Evolutionary conservation across 1,140 invertebrate genomes (phyloP).

Genomic region (Oppia nitens): DNA sequence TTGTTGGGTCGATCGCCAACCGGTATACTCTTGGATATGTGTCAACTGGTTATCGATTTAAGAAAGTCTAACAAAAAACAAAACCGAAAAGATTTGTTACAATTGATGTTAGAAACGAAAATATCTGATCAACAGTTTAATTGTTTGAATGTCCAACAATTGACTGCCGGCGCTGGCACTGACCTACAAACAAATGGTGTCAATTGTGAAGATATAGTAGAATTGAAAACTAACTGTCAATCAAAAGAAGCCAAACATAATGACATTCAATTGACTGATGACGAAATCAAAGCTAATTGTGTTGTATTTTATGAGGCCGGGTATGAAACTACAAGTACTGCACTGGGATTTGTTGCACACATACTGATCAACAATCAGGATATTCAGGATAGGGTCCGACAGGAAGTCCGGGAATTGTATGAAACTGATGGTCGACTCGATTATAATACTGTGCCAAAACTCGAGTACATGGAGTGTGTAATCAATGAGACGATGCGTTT

Average conservation of each 20-base stretch:
- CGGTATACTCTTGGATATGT: background rate
- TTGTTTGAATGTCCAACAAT: background rate
- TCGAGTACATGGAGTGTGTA: conserved; percentile 30
- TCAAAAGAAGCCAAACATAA: background rate
- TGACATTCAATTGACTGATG: background rate
- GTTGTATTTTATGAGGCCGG: conserved; percentile 2
- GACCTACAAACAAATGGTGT: background rate
- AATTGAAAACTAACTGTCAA: background rate
- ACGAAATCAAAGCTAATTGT: background rate
- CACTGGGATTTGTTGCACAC: conserved; percentile 21
- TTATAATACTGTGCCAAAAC: conserved; percentile 21
- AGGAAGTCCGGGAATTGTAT: conserved; percentile 25
- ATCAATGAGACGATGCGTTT: conserved; percentile 28
- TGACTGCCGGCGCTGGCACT: background rate
- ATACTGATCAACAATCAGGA: conserved; percentile 29
- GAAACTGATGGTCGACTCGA: conserved; percentile 12
- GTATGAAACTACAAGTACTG: conserved; percentile 28
- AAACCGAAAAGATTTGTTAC: conserved; percentile 10
- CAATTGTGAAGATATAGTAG: no score
- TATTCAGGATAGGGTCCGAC: conserved; percentile 27
- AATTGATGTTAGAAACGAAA: conserved; percentile 10
- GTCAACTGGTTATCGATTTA: background rate
- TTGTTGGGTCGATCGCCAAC: background rate
- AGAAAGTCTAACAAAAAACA: background rate
- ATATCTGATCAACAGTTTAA: background rate